These are phyloP conservation scores for Drosophila siamana DNA, from an alignment of 2,888 invertebrate genomes.

Conservation along the genomic window DNA sequence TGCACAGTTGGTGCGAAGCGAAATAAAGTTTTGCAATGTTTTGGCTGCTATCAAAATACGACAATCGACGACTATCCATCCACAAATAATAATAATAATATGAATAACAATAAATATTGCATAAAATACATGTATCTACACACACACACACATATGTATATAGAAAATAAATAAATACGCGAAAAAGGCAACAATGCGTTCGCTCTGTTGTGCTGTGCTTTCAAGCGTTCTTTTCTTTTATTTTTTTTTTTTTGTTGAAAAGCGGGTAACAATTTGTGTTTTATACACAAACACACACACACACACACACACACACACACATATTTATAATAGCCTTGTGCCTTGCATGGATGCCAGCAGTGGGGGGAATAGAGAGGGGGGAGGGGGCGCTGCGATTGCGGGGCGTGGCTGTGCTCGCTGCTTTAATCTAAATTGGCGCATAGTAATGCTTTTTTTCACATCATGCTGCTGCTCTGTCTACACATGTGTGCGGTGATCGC, in stretches of 20 bases:
- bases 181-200: conserved; percentile 60
- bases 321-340: conserved; percentile 47
- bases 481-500: conserved; percentile 63
- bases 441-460: conserved; percentile 64
- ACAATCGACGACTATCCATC: conserved; percentile 44
- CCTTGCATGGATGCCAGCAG: conserved; percentile 27
- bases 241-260: conserved; percentile 60
- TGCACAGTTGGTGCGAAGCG: conserved; percentile 70
- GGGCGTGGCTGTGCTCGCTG: conserved; percentile 66
- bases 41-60: conserved; percentile 33
- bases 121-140: conserved; percentile 36
- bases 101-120: conserved; percentile 66
- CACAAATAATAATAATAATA: conserved; percentile 49
- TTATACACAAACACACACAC: conserved; percentile 19
- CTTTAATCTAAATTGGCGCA: conserved; percentile 82
- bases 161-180: conserved; percentile 38
- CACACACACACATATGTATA: too few relatives aligned
- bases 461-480: conserved; percentile 19
- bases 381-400: conserved; percentile 19
- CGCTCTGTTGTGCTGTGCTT: conserved; percentile 26
- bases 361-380: conserved; percentile 35
- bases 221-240: conserved; percentile 55
- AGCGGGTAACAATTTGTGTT: conserved; percentile 36
- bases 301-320: too few relatives aligned
- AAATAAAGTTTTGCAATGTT: conserved; percentile 52